Base-by-base conservation (phyloP, 2,888 invertebrate genomes). In the Aphelenchoides bicaudatus region DNA sequence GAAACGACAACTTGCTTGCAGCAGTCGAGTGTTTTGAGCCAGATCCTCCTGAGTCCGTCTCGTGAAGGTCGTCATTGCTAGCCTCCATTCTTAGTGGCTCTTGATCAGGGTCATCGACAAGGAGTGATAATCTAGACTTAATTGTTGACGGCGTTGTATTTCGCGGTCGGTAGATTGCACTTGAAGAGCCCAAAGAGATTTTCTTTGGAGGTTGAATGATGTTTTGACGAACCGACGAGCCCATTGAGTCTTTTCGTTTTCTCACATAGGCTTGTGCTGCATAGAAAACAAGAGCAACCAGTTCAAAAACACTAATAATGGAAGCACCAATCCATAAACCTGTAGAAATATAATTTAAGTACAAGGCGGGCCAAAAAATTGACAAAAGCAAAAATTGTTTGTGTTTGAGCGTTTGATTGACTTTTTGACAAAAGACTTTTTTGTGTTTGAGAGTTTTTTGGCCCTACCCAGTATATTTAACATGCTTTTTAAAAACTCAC, bases 311-410 rank as follows among this genome's bases (percentile, higher is more conserved):
- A 49, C 72, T 71, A 10, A 77, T 74, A 5, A 77, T 71, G 1
- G 77, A 77, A 10, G 77, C 77, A 8, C 77, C 77, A 39, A 77
- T 74, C 77, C 77, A 74, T 25, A 74, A 57, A 10, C 55, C 55
- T n/a, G n/a, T n/a, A n/a, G n/a, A n/a, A n/a, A n/a, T n/a, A n/a
- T n/a, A n/a, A n/a, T n/a, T n/a, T n/a, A n/a, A n/a, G n/a, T n/a
- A n/a, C n/a, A n/a, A n/a, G n/a, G n/a, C n/a, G n/a, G n/a, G n/a
- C n/a, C n/a, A n/a, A n/a, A n/a, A n/a, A n/a, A n/a, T n/a, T n/a
- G n/a, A n/a, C n/a, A n/a, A n/a, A n/a, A n/a, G n/a, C n/a, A n/a
- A n/a, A n/a, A n/a, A n/a, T n/a, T n/a, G n/a, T n/a, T n/a, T n/a
- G n/a, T n/a, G n/a, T n/a, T n/a, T n/a, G n/a, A n/a, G n/a, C n/a